phyloP scores from a whole-genome alignment of 2,113 vertebrate genomes.

The Leucoraja erinaceus region DNA sequence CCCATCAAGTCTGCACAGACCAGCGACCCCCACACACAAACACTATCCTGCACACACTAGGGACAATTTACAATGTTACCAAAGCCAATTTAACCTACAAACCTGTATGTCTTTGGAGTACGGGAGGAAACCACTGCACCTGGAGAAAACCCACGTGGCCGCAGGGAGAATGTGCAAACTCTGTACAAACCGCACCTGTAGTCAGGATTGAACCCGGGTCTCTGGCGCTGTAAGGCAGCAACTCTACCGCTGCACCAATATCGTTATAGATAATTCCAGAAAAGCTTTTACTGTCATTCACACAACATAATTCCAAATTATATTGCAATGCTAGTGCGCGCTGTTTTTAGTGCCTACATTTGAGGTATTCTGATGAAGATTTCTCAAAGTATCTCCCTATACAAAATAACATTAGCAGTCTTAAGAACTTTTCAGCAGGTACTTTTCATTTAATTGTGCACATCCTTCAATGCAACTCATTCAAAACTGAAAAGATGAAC shows the following conservation, averaged over 20 bases:
- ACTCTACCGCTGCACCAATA: background rate
- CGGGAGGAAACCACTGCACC: too few relatives aligned
- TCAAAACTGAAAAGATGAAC: background rate
- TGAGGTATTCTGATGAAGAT: background rate
- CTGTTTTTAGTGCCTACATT: background rate
- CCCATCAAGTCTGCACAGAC: too few relatives aligned
- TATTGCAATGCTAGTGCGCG: background rate
- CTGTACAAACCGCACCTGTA: too few relatives aligned
- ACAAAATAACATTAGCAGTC: background rate
- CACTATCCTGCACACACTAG: too few relatives aligned
- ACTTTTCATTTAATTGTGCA: background rate
- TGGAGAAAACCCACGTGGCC: too few relatives aligned
- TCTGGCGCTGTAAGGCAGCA: too few relatives aligned
- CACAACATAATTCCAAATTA: background rate
- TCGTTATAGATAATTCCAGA: background rate
- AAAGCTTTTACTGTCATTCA: background rate
- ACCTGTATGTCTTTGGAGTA: too few relatives aligned
- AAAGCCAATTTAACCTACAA: too few relatives aligned
- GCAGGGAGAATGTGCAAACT: too few relatives aligned
- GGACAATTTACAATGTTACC: too few relatives aligned
- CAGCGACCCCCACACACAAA: too few relatives aligned
- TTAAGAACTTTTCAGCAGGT: background rate
- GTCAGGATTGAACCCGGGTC: too few relatives aligned
- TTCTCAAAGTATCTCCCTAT: background rate
- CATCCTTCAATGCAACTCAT: slow-evolving; percentile 41